Conservation (phyloP, 53 echinoderm and acorn worm species). For the Mesocentrotus franciscanus region DNA sequence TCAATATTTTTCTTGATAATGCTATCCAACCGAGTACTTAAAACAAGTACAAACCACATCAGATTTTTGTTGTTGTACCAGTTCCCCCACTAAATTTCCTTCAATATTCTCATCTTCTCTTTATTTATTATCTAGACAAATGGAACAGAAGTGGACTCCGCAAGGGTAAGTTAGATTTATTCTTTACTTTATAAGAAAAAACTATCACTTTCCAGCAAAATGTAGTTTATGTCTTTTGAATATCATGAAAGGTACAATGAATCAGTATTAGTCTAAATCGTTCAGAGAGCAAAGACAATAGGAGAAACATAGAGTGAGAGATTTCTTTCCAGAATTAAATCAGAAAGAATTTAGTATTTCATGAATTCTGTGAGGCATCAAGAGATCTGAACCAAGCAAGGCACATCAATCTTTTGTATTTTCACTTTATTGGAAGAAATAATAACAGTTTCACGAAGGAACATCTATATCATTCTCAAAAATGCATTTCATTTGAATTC, state of each 20-base stretch:
- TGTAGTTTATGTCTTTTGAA: not conserved
- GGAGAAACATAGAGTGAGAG: too few relatives aligned
- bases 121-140: slow-evolving; percentile 65
- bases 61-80: not conserved
- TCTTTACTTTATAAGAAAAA: not conserved
- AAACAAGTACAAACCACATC: not conserved
- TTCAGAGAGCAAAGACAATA: too few relatives aligned
- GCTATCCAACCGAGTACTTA: too few relatives aligned
- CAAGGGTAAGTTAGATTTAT: slow-evolving; percentile 74
- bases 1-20: too few relatives aligned
- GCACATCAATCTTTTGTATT: not conserved
- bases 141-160: slow-evolving; percentile 85
- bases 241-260: not conserved
- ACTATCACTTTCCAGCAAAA: not conserved
- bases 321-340: too few relatives aligned
- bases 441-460: too few relatives aligned
- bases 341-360: too few relatives aligned
- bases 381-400: too few relatives aligned
- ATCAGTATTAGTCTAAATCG: not conserved
- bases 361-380: too few relatives aligned
- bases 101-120: not conserved
- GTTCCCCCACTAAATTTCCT: not conserved
- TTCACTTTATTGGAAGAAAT: not conserved
- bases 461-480: too few relatives aligned
- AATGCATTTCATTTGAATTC: too few relatives aligned